Conservation (phyloP, 1,140 invertebrate species). For the Listronotus bonariensis region DNA sequence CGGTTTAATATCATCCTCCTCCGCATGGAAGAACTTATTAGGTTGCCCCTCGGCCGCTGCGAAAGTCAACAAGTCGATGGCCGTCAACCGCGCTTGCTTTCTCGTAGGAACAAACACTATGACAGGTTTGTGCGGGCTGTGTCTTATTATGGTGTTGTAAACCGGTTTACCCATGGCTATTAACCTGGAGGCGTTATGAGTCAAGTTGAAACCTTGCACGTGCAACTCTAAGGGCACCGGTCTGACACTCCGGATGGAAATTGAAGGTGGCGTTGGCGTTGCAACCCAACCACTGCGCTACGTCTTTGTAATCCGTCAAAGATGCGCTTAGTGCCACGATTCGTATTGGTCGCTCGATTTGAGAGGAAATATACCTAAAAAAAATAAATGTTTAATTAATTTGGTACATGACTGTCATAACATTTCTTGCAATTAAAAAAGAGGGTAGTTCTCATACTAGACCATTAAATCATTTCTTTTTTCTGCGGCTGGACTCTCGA, state of each 20-base stretch:
- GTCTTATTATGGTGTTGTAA: constrained; percentile 90
- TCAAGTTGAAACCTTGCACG: constrained; percentile 97
- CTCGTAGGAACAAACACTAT: constrained; percentile 97
- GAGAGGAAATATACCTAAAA: constrained; percentile 86
- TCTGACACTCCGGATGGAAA: constrained; percentile 96
- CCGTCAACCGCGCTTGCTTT: constrained; percentile 90
- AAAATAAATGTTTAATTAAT: neutral
- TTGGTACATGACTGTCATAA: neutral
- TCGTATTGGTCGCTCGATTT: constrained; percentile 90
- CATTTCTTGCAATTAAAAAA: too few species aligned
- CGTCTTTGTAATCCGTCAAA: constrained; percentile 92
- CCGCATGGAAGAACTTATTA: constrained; percentile 85
- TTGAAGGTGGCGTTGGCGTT: constrained; percentile 93
- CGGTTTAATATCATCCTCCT: constrained; percentile 83
- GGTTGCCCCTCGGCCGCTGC: constrained; percentile 86
- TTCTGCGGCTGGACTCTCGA: too few species aligned
- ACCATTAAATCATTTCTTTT: too few species aligned
- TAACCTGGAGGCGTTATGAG: constrained; percentile 93
- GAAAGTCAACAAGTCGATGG: constrained; percentile 93
- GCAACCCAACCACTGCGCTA: constrained; percentile 96
- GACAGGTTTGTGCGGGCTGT: constrained; percentile 87
- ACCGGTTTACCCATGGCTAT: constrained; percentile 97
- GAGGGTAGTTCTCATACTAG: too few species aligned
- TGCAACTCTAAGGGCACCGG: constrained; percentile 94
- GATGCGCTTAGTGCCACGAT: constrained; percentile 96